Percentiles rank a stretch among this genome's conserved stretches.
Conservation (phyloP, 92 coral and sea anemone genomes). For the Paramuricea clavata region DNA sequence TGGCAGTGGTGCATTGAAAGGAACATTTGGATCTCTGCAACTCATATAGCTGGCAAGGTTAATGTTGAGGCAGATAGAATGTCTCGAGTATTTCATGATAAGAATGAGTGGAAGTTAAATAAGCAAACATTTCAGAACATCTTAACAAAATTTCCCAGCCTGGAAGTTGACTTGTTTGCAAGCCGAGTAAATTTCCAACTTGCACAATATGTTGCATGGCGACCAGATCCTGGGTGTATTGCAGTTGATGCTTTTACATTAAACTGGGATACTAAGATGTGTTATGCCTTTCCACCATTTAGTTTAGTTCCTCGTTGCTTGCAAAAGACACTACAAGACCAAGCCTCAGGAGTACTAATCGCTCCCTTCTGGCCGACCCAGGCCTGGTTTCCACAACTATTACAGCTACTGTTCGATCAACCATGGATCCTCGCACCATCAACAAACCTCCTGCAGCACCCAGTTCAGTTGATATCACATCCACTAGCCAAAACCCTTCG, state of each 20-base stretch:
- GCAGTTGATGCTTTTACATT: conserved; percentile 63
- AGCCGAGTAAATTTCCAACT: conserved; percentile 50
- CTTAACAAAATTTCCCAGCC: conserved; percentile 35
- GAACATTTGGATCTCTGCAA: conserved; percentile 72
- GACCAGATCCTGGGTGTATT: conserved; percentile 69
- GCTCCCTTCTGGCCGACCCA: conserved; percentile 62
- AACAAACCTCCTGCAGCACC: conserved; percentile 52
- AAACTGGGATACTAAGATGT: conserved; percentile 42
- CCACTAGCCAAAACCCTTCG: conserved; percentile 54
- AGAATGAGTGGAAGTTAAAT: conserved; percentile 68
- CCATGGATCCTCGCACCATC: conserved; percentile 68
- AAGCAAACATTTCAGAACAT: conserved; percentile 45
- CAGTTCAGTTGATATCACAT: conserved; percentile 22
- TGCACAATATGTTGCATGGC: conserved; percentile 57
- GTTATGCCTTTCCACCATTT: conserved; percentile 72
- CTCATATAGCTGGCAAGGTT: conserved; percentile 61
- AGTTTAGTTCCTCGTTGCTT: conserved; percentile 64
- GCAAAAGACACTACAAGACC: conserved; percentile 60
- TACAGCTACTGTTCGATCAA: conserved; percentile 60
- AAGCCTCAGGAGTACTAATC: conserved; percentile 54
- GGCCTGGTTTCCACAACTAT: conserved; percentile 47
- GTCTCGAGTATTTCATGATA: conserved; percentile 69
- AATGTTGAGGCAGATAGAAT: conserved; percentile 63
- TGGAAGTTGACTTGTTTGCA: conserved; percentile 55
- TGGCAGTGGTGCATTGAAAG: conserved; percentile 72